Evolutionary conservation across 2,888 invertebrate species (phyloP), one percentile per base, ranked within the genome.

Genomic region (Aporophyla nigra): DNA sequence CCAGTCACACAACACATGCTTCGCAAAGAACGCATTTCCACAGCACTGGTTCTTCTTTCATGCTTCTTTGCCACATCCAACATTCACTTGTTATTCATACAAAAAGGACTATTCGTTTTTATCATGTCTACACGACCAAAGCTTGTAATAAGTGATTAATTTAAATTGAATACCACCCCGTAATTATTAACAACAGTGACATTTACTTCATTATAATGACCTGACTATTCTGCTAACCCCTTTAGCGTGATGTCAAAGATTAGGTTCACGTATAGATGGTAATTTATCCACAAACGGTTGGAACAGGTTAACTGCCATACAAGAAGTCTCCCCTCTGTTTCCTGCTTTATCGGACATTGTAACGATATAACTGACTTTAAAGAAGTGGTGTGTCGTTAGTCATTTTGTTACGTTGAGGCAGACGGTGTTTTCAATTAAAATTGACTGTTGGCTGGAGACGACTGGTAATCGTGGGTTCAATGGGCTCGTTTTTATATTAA

Each of bases 361-460:
- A 80, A 80, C 70, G 70, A 62, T 75, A 6, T 71, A 80, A 80
- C 80, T 16, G 80, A 80, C 80, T 80, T 70, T 49, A 1, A 33
- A 66, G 51, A 58, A 59, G 14, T 43, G 5, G 9, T 33, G 4
- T 73, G 66, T 62, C 69, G 61, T 72, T 81, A 61, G 24, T 67
- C 21, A 49, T 76, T 75, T 68, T 53, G 27, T 56, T 4, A 27
- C 12, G 6, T 53, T 69, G 19, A 46, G n/a, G 1, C 40, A 21
- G 14, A 6, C 2, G 40, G 40, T 71, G 24, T 66, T 43, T 40
- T 24, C 24, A 71, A 65, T 43, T 40, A 49, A 27, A 27, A 7
- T 71, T 53, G 27, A 40, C 9, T 24, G n/a, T 19, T 1, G 5
- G 40, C 6, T 40, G 61, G 0, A 21, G 33, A 59, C 0, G 2